These are phyloP conservation scores for Tribolium castaneum DNA, from an alignment of 1,140 invertebrate species.

Conservation along the genomic window DNA sequence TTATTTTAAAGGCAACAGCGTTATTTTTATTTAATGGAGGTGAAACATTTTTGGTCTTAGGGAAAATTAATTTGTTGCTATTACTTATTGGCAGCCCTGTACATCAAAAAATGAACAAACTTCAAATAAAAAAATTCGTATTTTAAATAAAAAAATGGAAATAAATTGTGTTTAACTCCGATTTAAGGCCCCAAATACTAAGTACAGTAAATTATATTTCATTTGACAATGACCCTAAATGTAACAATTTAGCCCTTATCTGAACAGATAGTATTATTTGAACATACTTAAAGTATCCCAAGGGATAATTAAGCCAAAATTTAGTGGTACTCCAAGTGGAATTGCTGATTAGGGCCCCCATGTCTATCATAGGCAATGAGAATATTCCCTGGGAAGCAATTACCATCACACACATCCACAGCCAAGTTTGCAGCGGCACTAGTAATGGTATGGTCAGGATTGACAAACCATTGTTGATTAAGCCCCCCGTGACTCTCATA, in stretches of 20 bases:
- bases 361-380: constrained; percentile 6
- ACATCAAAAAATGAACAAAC: no score
- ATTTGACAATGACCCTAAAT: neutral
- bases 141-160: neutral
- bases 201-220: neutral
- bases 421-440: constrained; percentile 8
- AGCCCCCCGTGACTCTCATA: neutral
- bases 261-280: no score
- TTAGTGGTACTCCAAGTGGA: constrained; percentile 3
- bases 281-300: no score
- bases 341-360: constrained; percentile 19
- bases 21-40: neutral
- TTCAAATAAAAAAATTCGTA: no score
- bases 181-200: neutral
- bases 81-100: no score
- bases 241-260: neutral
- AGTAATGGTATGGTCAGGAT: neutral
- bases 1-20: neutral
- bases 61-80: no score
- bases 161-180: no score
- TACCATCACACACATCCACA: neutral
- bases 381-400: constrained; percentile 4
- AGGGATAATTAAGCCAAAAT: neutral
- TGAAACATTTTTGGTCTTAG: no score
- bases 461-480: constrained; percentile 13